Percentiles rank a stretch among this genome's conserved stretches.
Conservation (phyloP, 2,888 invertebrate species). For the Celastrina argiolus region DNA sequence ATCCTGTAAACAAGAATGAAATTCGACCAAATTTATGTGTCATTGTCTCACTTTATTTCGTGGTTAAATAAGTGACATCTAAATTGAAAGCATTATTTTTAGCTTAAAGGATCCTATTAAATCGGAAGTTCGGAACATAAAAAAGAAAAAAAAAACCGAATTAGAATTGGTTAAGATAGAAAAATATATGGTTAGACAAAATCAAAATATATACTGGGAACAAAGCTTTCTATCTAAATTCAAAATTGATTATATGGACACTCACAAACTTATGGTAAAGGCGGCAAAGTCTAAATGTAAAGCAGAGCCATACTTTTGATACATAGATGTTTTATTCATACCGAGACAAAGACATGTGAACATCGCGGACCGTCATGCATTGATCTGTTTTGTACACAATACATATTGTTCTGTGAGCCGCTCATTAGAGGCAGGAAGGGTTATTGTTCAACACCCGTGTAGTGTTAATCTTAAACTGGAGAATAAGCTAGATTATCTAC, state of each 20-base stretch:
- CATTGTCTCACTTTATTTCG: too few species aligned
- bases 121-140: too few species aligned
- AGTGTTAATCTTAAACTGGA: slow-evolving; percentile 23
- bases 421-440: slow-evolving; percentile 37
- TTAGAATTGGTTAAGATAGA: too few species aligned
- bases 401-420: slow-evolving; percentile 37
- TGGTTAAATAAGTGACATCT: too few species aligned
- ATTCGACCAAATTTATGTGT: too few species aligned
- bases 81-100: too few species aligned
- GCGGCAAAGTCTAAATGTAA: slow-evolving; percentile 35
- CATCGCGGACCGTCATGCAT: slow-evolving; percentile 53
- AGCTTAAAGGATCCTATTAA: too few species aligned
- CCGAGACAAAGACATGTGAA: slow-evolving; percentile 58
- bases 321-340: slow-evolving; percentile 73
- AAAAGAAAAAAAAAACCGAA: too few species aligned
- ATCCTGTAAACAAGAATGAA: too few species aligned
- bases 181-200: neutral
- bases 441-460: slow-evolving; percentile 34
- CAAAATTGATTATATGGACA: slow-evolving; percentile 11
- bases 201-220: neutral
- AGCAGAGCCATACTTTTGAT: slow-evolving; percentile 45
- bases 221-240: neutral
- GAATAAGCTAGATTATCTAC: too few species aligned
- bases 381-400: slow-evolving; percentile 53
- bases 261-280: slow-evolving; percentile 18